Evolutionary conservation across 1,140 invertebrate genomes (phyloP), one percentile per base, ranked within the genome.

Genomic region (Spodoptera litura): DNA sequence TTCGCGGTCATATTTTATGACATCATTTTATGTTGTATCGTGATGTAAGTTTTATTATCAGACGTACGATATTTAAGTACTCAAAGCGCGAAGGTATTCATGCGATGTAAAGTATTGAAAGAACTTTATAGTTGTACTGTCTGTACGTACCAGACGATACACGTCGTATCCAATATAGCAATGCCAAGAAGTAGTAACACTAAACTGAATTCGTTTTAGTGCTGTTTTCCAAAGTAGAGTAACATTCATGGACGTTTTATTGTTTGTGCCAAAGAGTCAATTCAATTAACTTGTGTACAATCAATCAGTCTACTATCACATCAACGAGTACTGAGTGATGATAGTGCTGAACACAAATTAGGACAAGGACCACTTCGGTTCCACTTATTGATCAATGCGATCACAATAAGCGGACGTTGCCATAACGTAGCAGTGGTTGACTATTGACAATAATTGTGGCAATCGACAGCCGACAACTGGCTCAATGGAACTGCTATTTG

Each of bases 351-450:
- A 27, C 49, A 44, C 80, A 83, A 89, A 87, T 83, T 83, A 83
- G 87, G 80, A 82, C 88, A 88, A 88, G 85, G 87, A 81, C 79
- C 79, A 75, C 56, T 64, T 81, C 49, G 66, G 80, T 82, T 80
- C 85, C 84, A 87, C 71, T 88, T 85, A 83, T 71, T 84, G 87
- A 82, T 86, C 81, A 87, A 86, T 83, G 80, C 79, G 84, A 80
- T 80, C 74, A 91, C 91, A 93, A 93, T 91, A 88, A 88, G 86
- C 91, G 89, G 89, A 92, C 89, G 87, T 88, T 85, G 85, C 88
- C 85, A 88, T 91, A 89, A 82, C 78, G 78, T 62, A 66, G 61
- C 75, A 72, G 66, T 83, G 74, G 79, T 81, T 73, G 71, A 68
- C 73, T 55, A 72, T 83, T 72, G 73, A 86, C 81, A 87, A 87